Conservation (phyloP, 1,140 invertebrate genomes). For the Drosophila leontia region DNA sequence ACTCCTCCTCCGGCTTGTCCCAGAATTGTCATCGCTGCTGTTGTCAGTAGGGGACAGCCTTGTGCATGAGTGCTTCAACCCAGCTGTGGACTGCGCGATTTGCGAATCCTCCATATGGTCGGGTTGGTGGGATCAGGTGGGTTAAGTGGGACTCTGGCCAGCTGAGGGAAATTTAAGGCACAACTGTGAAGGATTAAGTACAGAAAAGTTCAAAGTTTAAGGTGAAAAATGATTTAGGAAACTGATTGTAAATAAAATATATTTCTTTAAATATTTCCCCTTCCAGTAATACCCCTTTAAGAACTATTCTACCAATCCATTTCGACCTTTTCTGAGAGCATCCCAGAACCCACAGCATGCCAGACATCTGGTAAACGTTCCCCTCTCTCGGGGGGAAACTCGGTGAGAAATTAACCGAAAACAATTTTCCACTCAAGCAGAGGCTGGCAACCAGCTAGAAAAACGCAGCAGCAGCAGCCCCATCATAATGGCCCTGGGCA, state of each 20-base stretch:
- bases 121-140: conserved; percentile 23
- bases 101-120: neutral
- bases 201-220: neutral
- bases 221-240: neutral
- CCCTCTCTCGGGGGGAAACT: neutral
- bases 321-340: conserved; percentile 1
- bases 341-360: conserved; percentile 51
- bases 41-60: conserved; percentile 38
- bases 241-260: too few relatives aligned
- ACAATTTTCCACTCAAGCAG: conserved; percentile 80
- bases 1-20: neutral
- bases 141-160: neutral
- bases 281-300: neutral
- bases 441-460: conserved; percentile 73
- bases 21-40: conserved; percentile 38
- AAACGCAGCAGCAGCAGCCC: conserved; percentile 50
- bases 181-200: neutral
- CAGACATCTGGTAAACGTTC: conserved; percentile 35
- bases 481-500: conserved; percentile 44
- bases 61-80: conserved; percentile 42
- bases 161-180: neutral
- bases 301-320: conserved; percentile 35
- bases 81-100: conserved; percentile 8
- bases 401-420: conserved; percentile 67
- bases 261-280: too few relatives aligned